Evolutionary conservation across 2,113 vertebrate genomes (phyloP).

Genomic region (Hepsetus odoe): DNA sequence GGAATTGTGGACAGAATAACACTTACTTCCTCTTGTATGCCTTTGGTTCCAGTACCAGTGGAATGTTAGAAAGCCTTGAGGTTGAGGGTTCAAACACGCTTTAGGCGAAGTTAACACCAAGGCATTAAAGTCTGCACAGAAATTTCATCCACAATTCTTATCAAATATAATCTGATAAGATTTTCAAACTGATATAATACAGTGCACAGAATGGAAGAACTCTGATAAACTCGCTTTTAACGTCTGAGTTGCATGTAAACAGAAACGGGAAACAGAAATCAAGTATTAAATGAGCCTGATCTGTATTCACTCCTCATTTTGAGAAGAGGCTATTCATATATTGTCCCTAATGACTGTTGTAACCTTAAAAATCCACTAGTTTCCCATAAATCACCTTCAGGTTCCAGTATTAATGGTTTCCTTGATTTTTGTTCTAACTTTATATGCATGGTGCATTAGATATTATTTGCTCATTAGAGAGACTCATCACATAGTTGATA

Average conservation of each 20-base stretch:
- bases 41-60: slow-evolving; percentile 60
- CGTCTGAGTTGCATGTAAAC: background rate
- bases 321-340: no score
- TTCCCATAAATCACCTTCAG: no score
- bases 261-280: no score
- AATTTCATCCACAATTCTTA: background rate
- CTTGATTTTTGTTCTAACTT: no score
- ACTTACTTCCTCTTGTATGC: slow-evolving; percentile 70
- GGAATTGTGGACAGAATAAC: slow-evolving; percentile 36
- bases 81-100: background rate
- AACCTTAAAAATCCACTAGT: no score
- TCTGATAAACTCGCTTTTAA: background rate
- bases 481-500: no score
- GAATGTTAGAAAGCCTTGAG: slow-evolving; percentile 49
- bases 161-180: background rate
- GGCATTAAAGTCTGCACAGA: background rate
- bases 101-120: background rate
- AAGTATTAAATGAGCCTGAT: no score
- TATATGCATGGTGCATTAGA: no score
- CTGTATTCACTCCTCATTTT: no score
- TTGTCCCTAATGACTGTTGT: no score
- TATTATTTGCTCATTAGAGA: no score
- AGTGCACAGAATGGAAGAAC: background rate
- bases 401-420: no score
- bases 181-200: background rate